Evolutionary conservation across 1,140 invertebrate species (phyloP), one percentile per base, ranked within the genome.

Genomic region (Anthonomus grandis): DNA sequence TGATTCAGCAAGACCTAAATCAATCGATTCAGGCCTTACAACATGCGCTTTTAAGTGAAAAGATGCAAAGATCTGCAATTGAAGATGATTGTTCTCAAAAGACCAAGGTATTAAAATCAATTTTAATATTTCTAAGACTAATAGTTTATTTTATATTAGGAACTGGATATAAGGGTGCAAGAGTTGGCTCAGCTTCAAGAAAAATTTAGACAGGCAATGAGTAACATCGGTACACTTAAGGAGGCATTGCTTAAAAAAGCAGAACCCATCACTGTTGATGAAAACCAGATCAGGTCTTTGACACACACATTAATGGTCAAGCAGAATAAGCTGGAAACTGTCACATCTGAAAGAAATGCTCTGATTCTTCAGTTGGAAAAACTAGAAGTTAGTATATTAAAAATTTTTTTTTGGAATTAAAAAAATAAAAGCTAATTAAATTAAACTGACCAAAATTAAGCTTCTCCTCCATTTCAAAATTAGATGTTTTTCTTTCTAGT

Each of bases 271-370:
- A 57, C 51, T 59, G 61, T 62, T 34, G 82, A 90, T 56, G 87
- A 90, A 73, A 77, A 79, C 6, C 76, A 87, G 57, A 72, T 91
- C 2, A 78, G 85, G 49, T 76, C 80, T 2, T 75, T 91, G 9
- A 91, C 89, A 1, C 86, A 91, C 68, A 88, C 86, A 41, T 75
- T 93, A 13, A 88, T 93, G 47, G 79, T 86, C 53, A 91, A 92
- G 67, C 90, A 93, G 70, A 85, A 84, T 45, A 77, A 83, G 47
- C 66, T 93, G 21, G 90, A 93, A 72, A 78, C 81, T 19, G 75
- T 90, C 13, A 89, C 86, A 22, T 85, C 86, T 1, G 89, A 93
- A 64, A 82, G 87, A 62, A 90, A 90, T 77, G 89, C 89, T 9
- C 75, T 92, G 18, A 74, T 81, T 37, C 68, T 92, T 17, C 89